Conservation (phyloP, 35 echinoderm and acorn worm genomes). For the Eucidaris tribuloides region DNA sequence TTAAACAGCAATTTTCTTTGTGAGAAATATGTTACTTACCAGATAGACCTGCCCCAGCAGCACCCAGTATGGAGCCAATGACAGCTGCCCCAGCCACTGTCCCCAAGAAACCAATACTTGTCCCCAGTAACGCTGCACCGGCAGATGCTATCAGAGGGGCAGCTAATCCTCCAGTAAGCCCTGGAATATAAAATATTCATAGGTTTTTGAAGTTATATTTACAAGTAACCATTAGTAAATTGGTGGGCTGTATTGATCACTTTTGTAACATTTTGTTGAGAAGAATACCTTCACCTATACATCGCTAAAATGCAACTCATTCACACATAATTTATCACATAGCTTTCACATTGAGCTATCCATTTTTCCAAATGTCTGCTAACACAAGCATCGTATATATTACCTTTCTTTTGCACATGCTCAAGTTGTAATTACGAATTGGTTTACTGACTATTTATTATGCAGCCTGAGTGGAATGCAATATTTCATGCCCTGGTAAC, state of each 20-base stretch:
- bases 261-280: no score
- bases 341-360: no score
- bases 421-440: no score
- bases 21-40: no score
- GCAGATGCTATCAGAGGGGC: slow-evolving; percentile 94
- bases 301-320: background rate
- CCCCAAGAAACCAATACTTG: slow-evolving; percentile 63
- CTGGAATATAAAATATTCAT: slow-evolving; percentile 6
- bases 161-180: slow-evolving; percentile 91
- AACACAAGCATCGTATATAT: no score
- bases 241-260: background rate
- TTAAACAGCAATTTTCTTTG: no score
- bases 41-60: slow-evolving; percentile 89
- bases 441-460: background rate
- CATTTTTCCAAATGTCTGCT: no score
- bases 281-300: no score
- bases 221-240: no score
- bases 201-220: background rate
- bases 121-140: slow-evolving; percentile 71
- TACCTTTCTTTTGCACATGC: background rate
- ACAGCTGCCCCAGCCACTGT: slow-evolving; percentile 80
- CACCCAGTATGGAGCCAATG: slow-evolving; percentile 86
- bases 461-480: background rate
- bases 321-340: background rate
- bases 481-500: no score